Evolutionary conservation across 2,113 vertebrate genomes (phyloP).

Genomic region (Diphyllodes magnificus): DNA sequence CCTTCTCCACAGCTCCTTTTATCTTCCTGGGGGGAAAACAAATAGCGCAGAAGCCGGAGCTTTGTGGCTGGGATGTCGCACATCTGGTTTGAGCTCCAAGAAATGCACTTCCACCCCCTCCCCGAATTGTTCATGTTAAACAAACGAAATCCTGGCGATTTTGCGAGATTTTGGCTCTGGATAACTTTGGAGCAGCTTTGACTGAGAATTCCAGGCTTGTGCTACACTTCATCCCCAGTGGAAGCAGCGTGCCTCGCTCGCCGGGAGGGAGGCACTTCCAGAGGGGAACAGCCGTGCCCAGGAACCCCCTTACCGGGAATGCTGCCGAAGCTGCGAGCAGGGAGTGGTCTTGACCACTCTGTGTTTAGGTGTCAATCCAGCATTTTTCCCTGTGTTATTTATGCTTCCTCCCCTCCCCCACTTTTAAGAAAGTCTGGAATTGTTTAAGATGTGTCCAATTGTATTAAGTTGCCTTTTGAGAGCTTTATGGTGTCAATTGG

Average conservation of each 20-base stretch:
- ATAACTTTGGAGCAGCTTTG: background rate
- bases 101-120: background rate
- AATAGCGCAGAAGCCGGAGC: background rate
- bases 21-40: background rate
- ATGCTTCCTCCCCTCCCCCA: background rate
- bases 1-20: background rate
- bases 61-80: background rate
- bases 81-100: constrained; percentile 44
- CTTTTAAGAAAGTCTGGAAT: background rate
- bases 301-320: background rate
- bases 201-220: background rate
- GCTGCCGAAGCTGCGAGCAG: fast-evolving
- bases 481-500: background rate
- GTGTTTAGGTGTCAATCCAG: background rate
- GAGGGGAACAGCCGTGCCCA: background rate
- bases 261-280: background rate
- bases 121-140: background rate
- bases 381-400: background rate
- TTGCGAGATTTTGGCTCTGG: background rate
- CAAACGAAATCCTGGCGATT: background rate
- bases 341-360: background rate
- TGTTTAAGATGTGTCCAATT: background rate
- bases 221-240: fast-evolving
- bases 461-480: background rate
- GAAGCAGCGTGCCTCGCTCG: background rate